These are phyloP conservation scores for Cheilosia grossa DNA, from an alignment of 2,888 invertebrate species.

Conservation along the genomic window DNA sequence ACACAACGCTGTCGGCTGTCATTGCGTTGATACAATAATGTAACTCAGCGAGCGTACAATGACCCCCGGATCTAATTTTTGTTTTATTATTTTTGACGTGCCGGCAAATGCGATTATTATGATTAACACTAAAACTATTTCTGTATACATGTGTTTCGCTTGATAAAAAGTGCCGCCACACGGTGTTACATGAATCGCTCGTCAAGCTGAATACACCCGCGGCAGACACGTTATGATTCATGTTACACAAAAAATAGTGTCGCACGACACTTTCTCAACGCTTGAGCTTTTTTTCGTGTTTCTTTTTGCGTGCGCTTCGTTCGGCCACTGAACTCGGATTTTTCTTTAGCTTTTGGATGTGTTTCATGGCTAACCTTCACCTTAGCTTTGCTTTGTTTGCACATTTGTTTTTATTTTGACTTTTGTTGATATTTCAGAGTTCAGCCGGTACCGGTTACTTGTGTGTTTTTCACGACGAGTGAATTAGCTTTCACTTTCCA, in stretches of 20 bases:
- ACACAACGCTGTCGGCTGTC: slow-evolving; percentile 1
- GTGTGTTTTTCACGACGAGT: slow-evolving; percentile 24
- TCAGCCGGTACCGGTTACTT: slow-evolving; percentile 29
- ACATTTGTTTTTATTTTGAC: slow-evolving; percentile 12
- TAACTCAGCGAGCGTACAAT: slow-evolving; percentile 39
- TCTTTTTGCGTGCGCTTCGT: slow-evolving; percentile 12
- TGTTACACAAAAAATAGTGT: slow-evolving; percentile 52
- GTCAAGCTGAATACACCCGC: not conserved
- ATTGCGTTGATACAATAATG: not conserved
- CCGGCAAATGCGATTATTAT: slow-evolving; percentile 43
- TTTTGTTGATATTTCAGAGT: slow-evolving; percentile 9
- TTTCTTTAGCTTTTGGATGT: slow-evolving; percentile 35
- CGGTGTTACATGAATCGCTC: too few species aligned
- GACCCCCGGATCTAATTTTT: slow-evolving; percentile 57
- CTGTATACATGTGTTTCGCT: slow-evolving; percentile 12
- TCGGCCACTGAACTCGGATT: slow-evolving; percentile 61
- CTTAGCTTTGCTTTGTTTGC: slow-evolving; percentile 36
- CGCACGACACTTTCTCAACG: slow-evolving; percentile 70
- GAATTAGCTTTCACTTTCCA: slow-evolving; percentile 68
- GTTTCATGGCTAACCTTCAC: slow-evolving; percentile 57
- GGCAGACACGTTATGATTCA: slow-evolving; percentile 60
- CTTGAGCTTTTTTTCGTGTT: slow-evolving; percentile 50
- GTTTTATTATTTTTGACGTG: slow-evolving; percentile 7
- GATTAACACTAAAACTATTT: slow-evolving; percentile 65
- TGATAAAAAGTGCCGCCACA: slow-evolving; percentile 38